Evolutionary conservation across 2,888 invertebrate genomes (phyloP).

Genomic region (Melanotus villosus): DNA sequence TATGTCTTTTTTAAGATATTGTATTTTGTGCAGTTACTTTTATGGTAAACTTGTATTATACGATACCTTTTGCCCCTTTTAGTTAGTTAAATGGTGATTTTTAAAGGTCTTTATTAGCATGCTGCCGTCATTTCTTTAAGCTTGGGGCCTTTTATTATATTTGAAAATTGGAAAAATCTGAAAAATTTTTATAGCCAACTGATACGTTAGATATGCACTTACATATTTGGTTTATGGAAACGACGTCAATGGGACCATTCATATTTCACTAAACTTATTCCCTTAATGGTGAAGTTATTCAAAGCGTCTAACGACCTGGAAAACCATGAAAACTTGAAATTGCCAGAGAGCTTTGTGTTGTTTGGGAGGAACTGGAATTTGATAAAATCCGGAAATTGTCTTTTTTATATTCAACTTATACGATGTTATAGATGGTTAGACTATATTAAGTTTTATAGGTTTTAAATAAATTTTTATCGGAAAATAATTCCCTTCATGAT

Average conservation of each 20-base stretch:
- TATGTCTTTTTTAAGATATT: too few relatives aligned
- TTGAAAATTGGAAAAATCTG: slow-evolving; percentile 20
- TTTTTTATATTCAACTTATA: neutral
- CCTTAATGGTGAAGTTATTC: slow-evolving; percentile 47
- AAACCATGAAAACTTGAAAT: slow-evolving; percentile 47
- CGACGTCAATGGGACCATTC: slow-evolving; percentile 46
- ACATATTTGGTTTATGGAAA: slow-evolving; percentile 45
- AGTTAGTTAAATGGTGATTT: too few relatives aligned
- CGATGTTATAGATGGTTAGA: too few relatives aligned
- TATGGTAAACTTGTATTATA: too few relatives aligned
- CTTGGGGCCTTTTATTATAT: slow-evolving; percentile 16
- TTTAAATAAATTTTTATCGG: too few relatives aligned
- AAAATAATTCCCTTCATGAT: too few relatives aligned
- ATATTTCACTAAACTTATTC: slow-evolving; percentile 47
- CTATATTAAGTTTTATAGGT: too few relatives aligned
- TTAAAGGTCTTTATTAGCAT: too few relatives aligned
- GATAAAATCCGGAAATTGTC: slow-evolving; percentile 22
- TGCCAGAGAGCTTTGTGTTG: slow-evolving; percentile 35
- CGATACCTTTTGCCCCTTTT: too few relatives aligned
- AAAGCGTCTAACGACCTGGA: slow-evolving; percentile 47
- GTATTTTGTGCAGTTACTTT: too few relatives aligned
- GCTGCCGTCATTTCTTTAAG: neutral
- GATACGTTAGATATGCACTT: slow-evolving; percentile 42
- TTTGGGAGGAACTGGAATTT: slow-evolving; percentile 26
- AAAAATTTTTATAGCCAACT: slow-evolving; percentile 42